Base-by-base conservation (phyloP, 1,140 invertebrate genomes). In the Zaprionus africanus region DNA sequence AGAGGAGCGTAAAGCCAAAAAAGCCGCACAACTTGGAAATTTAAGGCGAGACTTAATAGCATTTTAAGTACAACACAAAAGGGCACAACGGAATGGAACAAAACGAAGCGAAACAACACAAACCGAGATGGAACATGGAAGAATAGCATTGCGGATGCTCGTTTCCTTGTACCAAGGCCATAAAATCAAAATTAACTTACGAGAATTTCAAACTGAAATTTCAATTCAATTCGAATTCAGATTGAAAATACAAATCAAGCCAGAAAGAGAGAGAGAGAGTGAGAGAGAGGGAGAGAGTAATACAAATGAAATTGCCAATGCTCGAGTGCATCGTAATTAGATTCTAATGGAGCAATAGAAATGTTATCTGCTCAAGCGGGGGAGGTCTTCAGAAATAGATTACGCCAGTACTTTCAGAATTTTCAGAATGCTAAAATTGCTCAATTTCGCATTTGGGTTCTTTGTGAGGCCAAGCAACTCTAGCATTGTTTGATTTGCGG, bases 11-110 rank as follows among this genome's bases (percentile, higher is more conserved):
- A 84, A 86, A 86, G 76, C 83, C 76, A 78, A 87, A 88, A 69
- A 88, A 90, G 85, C 85, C 84, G 84, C 84, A 84, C 84, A 88
- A 90, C 68, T 88, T 88, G 72, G 65, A 85, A 81, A 66, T 66
- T 66, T 90, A 79, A 79, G 65, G 60, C 68, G 36, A 90, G 36
- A 90, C 85, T 90, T 88, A 88, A 88, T 88, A 90, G 85, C 85
- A 90, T 88, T 88, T 90, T 88, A 88, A 88, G 85, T 88, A 88
- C 85, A 82, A 67, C 31, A 76, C 71, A 78, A 66, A 46, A 46
- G 59, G 61, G 59, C 46, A 36, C 12, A 41, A 70, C n/a, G 53
- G 4, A 12, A 11, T 36, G 28, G 43, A 60, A 54, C n/a, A 26
- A 11, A 28, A 17, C 12, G 11, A 28, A 41, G 4, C 22, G 19